Percentiles rank a stretch among this genome's conserved stretches.
Evolutionary conservation across 2,113 vertebrate species (phyloP).

Genomic region (Hiodon tergisus): DNA sequence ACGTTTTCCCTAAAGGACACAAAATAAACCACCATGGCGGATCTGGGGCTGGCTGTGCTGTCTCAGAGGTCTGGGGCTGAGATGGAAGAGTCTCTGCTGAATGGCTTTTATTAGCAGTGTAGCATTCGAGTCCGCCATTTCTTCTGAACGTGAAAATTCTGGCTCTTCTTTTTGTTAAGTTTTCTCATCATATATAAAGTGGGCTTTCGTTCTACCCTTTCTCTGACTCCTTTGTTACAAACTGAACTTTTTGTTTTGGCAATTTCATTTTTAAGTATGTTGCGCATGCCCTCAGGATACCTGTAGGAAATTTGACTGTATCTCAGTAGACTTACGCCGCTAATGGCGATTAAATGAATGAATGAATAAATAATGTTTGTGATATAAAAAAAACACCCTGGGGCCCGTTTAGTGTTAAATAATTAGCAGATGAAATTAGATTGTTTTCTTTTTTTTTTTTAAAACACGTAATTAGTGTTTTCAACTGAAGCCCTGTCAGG

Average conservation of each 20-base stretch:
- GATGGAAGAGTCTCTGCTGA: no score
- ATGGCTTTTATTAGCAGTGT: no score
- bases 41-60: no score
- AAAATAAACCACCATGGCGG: conserved; percentile 52
- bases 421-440: conserved; percentile 63
- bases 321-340: conserved; percentile 41
- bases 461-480: conserved; percentile 30
- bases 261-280: conserved; percentile 49
- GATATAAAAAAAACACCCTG: conserved; percentile 40
- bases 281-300: conserved; percentile 43
- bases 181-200: not conserved
- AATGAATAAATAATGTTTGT: conserved; percentile 60
- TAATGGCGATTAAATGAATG: conserved; percentile 56
- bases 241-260: conserved; percentile 48
- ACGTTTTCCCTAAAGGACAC: conserved; percentile 35
- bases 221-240: conserved; percentile 26
- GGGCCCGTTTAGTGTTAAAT: conserved; percentile 50
- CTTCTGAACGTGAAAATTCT: conserved; percentile 29
- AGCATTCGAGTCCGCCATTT: conserved; percentile 39
- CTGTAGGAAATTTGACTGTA: conserved; percentile 36
- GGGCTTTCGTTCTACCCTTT: not conserved
- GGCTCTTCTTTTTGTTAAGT: conserved; percentile 26
- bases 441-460: conserved; percentile 45
- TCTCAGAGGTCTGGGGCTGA: no score
- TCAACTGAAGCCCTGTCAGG: conserved; percentile 36